phyloP scores from a whole-genome alignment of 2,888 invertebrate genomes.

The Acanthosepion pharaonis region DNA sequence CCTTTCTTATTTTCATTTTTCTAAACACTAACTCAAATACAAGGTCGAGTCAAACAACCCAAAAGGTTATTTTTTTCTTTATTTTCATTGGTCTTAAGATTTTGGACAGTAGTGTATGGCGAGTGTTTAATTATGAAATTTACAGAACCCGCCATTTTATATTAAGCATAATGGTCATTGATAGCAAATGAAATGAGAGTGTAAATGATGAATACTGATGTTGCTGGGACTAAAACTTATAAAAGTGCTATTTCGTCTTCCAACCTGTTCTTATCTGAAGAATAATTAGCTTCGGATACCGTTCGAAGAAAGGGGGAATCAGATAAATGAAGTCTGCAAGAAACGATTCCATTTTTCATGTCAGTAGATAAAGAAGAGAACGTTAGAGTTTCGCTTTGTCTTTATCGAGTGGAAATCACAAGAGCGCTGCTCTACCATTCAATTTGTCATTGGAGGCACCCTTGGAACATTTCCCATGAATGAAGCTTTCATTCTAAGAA shows the following conservation, averaged over 20 bases:
- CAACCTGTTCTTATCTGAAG: background rate
- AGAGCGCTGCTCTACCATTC: background rate
- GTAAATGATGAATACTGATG: background rate
- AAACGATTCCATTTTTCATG: slow-evolving; percentile 2
- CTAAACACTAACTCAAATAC: too few relatives aligned
- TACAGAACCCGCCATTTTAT: background rate
- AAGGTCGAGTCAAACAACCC: too few relatives aligned
- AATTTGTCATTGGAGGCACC: background rate
- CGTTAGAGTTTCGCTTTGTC: background rate
- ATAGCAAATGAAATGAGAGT: background rate
- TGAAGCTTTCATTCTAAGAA: background rate
- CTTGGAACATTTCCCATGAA: background rate
- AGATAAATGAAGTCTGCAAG: background rate
- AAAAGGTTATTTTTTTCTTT: too few relatives aligned
- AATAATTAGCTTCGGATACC: background rate
- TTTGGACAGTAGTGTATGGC: too few relatives aligned
- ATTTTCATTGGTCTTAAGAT: too few relatives aligned
- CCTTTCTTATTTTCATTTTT: too few relatives aligned
- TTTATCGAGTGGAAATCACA: background rate
- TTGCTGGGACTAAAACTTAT: background rate
- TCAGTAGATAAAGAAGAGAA: background rate
- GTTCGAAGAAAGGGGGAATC: background rate
- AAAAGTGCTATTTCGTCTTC: background rate
- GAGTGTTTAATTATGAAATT: background rate
- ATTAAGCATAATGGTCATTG: background rate